Base-by-base conservation (phyloP, 2,888 invertebrate genomes). In the Drosophila fungiperda region DNA sequence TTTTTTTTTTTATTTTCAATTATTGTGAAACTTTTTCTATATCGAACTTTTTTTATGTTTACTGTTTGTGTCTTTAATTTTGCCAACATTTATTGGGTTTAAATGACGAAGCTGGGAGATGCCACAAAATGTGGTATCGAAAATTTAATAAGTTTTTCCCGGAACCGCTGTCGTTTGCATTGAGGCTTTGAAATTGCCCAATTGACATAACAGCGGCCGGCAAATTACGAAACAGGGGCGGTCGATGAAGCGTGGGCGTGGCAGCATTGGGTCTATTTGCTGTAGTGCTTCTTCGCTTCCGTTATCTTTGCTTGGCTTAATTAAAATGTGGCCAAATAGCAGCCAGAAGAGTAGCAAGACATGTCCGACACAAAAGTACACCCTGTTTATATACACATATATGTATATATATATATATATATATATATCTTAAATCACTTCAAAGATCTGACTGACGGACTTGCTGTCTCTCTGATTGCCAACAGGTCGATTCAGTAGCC, bases 261-360 rank as follows among this genome's bases (percentile, higher is more conserved):
- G 57, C 20, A 15, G 40, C 6, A 32, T 23, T 38, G 33, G 33
- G 23, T 23, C 15, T 26, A n/a, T 45, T 42, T 45, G 23, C 26
- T 35, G 40, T 11, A 15, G 54, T 62, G 35, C 40, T 45, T 57
- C 40, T 45, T 57, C 23, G 26, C n/a, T 3, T n/a, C 26, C 40
- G 54, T 32, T 70, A 32, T 55, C 42, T 64, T 59, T 72, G 60
- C 60, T 52, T 50, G 63, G 68, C 45, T 68, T 74, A 75, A 74
- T 74, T 74, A 75, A 74, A 74, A 74, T 64, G 64, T 63, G 35
- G 75, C 45, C 75, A 68, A 64, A 55, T 52, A 68, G 40, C 54
- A 68, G 64, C 35, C 32, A 50, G 17, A 12, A 42, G 12, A 36
- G 40, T 0, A 38, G n/a, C 36, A 38, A 17, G 50, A 57, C 50